Percentiles rank a stretch among this genome's conserved stretches.
These are phyloP conservation scores for Caenorhabditis zanzibari DNA, from an alignment of 2,888 invertebrate species.

Conservation along the genomic window DNA sequence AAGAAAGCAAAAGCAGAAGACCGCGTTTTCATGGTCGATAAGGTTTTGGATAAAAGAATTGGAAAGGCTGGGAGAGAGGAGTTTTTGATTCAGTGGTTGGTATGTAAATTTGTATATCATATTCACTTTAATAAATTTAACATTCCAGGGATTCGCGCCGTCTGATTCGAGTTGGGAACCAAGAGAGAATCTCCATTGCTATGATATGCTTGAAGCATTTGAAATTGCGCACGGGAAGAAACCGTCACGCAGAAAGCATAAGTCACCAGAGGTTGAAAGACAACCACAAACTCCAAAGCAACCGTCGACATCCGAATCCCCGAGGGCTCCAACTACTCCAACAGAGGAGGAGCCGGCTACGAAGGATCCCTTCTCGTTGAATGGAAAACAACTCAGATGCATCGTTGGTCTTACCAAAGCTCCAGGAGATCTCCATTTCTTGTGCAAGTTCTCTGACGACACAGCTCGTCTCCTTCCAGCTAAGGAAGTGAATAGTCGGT, in stretches of 20 bases:
- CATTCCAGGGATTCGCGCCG: slow-evolving; percentile 58
- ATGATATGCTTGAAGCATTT: slow-evolving; percentile 56
- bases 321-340: background rate
- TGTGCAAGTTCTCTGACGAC: slow-evolving; percentile 64
- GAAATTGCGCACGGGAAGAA: slow-evolving; percentile 39
- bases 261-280: background rate
- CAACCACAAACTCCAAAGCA: background rate
- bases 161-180: slow-evolving; percentile 72
- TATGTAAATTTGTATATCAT: background rate
- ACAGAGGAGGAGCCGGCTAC: slow-evolving; percentile 5
- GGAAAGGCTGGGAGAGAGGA: slow-evolving; percentile 52
- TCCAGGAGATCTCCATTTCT: slow-evolving; percentile 61
- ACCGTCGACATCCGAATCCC: background rate
- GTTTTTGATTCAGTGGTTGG: slow-evolving; percentile 69
- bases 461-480: slow-evolving; percentile 54
- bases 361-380: slow-evolving; percentile 24
- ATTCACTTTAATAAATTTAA: background rate
- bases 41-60: slow-evolving; percentile 61
- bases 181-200: slow-evolving; percentile 65
- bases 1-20: slow-evolving; percentile 36
- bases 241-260: slow-evolving; percentile 15
- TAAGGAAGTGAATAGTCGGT: slow-evolving; percentile 64
- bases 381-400: slow-evolving; percentile 50
- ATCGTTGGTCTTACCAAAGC: slow-evolving; percentile 57
- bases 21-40: slow-evolving; percentile 62